Evolutionary conservation across 2,888 invertebrate genomes (phyloP).

Genomic region (Conchocele bisecta): DNA sequence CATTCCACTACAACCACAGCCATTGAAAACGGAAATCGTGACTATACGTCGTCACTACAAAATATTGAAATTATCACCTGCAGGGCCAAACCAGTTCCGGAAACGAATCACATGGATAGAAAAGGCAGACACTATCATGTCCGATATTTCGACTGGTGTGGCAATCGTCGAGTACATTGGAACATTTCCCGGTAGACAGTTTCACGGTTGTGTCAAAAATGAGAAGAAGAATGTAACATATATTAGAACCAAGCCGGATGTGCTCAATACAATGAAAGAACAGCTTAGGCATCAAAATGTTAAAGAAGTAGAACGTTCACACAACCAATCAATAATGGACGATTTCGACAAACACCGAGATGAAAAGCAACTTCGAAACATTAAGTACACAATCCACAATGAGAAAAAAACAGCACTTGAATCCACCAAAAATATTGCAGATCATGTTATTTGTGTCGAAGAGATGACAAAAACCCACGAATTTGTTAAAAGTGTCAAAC

Average conservation of each 20-base stretch:
- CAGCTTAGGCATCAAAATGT: slow-evolving; percentile 5
- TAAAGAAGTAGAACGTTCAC: slow-evolving; percentile 6
- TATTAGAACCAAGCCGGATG: slow-evolving; percentile 10
- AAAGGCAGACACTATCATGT: background rate
- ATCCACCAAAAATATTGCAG: slow-evolving; percentile 27
- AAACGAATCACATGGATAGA: slow-evolving; percentile 20
- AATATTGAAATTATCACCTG: too few species aligned
- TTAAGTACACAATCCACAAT: slow-evolving; percentile 2
- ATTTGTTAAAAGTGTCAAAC: slow-evolving; percentile 37
- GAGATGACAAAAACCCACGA: slow-evolving; percentile 38
- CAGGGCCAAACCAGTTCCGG: background rate
- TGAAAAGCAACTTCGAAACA: slow-evolving; percentile 14
- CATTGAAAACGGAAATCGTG: background rate
- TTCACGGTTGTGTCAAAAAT: slow-evolving; percentile 11
- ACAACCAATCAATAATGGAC: background rate
- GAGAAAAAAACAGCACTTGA: background rate
- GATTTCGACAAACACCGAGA: slow-evolving; percentile 12
- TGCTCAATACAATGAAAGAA: background rate
- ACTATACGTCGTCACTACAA: slow-evolving; percentile 21
- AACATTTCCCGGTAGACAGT: slow-evolving; percentile 2
- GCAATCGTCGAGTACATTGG: slow-evolving; percentile 30
- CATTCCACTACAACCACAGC: slow-evolving; percentile 17
- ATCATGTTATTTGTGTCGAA: slow-evolving; percentile 41
- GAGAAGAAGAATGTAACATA: slow-evolving; percentile 2
- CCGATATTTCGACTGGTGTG: background rate